These are phyloP conservation scores for Erythrolamprus reginae DNA, from an alignment of 2,113 vertebrate species.

Conservation along the genomic window DNA sequence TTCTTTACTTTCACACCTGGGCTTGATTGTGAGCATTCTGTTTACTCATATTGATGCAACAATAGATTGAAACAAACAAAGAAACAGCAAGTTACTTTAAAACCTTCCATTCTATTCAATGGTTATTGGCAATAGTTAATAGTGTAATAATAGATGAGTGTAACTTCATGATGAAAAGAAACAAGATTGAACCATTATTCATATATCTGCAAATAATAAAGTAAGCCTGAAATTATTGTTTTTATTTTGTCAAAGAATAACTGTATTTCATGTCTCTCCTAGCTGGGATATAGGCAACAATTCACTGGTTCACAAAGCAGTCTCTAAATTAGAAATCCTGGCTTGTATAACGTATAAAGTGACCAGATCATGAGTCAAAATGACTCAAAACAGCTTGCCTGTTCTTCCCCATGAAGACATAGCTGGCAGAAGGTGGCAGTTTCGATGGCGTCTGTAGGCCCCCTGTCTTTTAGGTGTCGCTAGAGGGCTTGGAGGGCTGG, in stretches of 20 bases:
- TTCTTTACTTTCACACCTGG: not conserved
- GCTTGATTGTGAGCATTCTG: not conserved
- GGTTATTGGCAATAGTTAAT: conserved; percentile 6
- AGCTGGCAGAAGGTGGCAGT: too few species aligned
- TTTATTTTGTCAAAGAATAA: not conserved
- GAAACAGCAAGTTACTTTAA: not conserved
- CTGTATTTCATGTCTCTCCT: not conserved
- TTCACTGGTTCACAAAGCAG: not conserved
- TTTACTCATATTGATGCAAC: not conserved
- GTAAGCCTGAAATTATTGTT: not conserved
- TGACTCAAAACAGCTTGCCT: too few species aligned
- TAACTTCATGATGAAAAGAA: not conserved
- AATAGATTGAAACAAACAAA: not conserved
- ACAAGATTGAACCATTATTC: not conserved
- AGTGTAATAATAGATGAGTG: conserved; percentile 3
- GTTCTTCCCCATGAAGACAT: too few species aligned
- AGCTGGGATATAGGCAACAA: not conserved
- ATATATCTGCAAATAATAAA: not conserved
- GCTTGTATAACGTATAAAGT: too few species aligned
- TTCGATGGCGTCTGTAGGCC: too few species aligned
- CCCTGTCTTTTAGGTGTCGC: too few species aligned
- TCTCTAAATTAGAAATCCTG: not conserved
- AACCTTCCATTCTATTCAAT: not conserved
- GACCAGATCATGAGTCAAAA: too few species aligned
- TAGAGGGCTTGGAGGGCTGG: too few species aligned